These are phyloP conservation scores for Phoeniculus purpureus DNA, from an alignment of 2,797 vertebrate genomes.

Conservation along the genomic window DNA sequence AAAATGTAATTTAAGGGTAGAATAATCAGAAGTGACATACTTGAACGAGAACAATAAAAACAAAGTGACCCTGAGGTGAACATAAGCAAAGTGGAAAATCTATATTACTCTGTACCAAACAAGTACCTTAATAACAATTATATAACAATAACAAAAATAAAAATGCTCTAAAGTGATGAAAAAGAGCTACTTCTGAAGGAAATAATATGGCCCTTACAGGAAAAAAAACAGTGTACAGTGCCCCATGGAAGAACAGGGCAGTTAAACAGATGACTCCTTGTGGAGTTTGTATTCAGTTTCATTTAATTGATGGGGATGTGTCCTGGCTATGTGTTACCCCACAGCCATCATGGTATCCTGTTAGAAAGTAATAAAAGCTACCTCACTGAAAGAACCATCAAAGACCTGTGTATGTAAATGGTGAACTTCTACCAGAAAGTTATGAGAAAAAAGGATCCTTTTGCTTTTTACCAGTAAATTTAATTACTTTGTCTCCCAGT, in stretches of 20 bases:
- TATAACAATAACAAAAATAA: neutral
- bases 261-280: neutral
- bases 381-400: neutral
- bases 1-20: neutral
- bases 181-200: constrained; percentile 8
- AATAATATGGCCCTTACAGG: neutral
- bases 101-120: neutral
- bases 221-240: neutral
- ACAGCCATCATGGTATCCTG: neutral
- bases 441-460: neutral
- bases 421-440: neutral
- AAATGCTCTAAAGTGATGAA: constrained; percentile 22
- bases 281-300: neutral
- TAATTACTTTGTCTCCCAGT: neutral
- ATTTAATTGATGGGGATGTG: neutral
- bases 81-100: neutral
- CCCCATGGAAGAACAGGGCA: neutral
- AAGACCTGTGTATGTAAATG: neutral
- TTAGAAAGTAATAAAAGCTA: neutral
- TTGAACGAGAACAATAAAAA: constrained; percentile 26
- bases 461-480: neutral
- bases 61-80: constrained; percentile 8
- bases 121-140: neutral
- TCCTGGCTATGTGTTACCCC: neutral
- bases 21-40: constrained; percentile 43